Evolutionary conservation across 2,888 invertebrate genomes (phyloP).

Genomic region (Tortrix viridana): DNA sequence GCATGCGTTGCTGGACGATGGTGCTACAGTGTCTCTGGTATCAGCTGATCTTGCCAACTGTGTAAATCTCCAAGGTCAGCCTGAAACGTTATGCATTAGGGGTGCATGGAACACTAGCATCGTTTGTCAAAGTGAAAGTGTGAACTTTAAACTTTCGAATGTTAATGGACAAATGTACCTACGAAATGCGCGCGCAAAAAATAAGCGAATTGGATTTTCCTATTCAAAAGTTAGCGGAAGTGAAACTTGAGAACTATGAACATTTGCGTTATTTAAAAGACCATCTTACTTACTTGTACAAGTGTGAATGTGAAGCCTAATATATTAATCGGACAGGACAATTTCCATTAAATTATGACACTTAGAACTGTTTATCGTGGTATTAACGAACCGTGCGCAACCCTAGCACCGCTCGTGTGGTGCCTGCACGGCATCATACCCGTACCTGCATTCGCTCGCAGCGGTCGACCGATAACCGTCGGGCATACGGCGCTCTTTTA

Average conservation of each 20-base stretch:
- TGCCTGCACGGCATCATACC: neutral
- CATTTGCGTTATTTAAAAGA: neutral
- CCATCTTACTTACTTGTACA: neutral
- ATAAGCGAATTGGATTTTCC: neutral
- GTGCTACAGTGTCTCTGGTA: neutral
- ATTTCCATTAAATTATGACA: neutral
- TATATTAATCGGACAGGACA: neutral
- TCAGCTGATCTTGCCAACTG: neutral
- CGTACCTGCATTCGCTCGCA: neutral
- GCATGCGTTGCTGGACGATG: slow-evolving; percentile 12
- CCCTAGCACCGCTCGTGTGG: neutral
- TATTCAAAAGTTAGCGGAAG: neutral
- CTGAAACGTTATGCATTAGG: neutral
- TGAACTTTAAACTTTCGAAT: neutral
- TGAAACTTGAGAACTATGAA: neutral
- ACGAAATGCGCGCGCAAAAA: neutral
- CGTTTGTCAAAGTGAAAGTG: neutral
- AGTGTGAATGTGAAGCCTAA: neutral
- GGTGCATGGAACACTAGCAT: neutral
- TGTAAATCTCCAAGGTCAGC: neutral
- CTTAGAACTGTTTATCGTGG: neutral
- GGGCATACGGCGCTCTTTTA: neutral
- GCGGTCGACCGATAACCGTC: neutral
- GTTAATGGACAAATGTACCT: neutral
- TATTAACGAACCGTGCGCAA: neutral